Base-by-base conservation (phyloP, 2,797 vertebrate genomes). In the Triplophysa bombifrons region DNA sequence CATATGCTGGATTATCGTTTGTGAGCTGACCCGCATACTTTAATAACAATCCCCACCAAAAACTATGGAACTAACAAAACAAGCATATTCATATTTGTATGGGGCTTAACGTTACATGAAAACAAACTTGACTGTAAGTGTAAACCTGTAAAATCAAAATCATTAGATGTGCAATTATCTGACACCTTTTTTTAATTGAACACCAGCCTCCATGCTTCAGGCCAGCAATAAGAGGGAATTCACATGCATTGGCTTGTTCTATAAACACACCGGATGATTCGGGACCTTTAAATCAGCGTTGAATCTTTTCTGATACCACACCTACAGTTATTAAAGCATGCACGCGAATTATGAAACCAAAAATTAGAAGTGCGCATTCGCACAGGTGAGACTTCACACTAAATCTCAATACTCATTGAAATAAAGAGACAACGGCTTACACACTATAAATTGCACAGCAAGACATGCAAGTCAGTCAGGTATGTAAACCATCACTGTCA, bases 241-340 rank as follows among this genome's bases (percentile, higher is more conserved):
- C 58, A 48, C 74, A 69, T 77, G 75, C 66, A 61, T 50, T 77
- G 66, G 55, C 66, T 50, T 77, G 75, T 69, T 77, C 41, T 51
- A 22, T 38, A 13, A 61, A 61, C 16, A 60, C 25, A 77, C 4
- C 10, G 16, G 2, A 68, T 55, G 30, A 76, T 56, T 20, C 14
- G 11, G 34, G 7, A 66, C 17, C 14, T 44, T 75, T 66, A 66
- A 56, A 64, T 58, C 55, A 22, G 20, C 9, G 53, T 7, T 55
- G 20, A 56, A 20, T 68, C 22, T 48, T 55, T 50, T 17, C 4
- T 50, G 55, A 69, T 12, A 69, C 75, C 75, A 77, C 75, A 70
- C 55, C 74, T 76, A 60, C 4, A 69, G n/a, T 12, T 46, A 50
- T 66, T 69, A 66, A 25, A 38, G 53, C n/a, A 56, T 19, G 46